phyloP scores from a whole-genome alignment of 2,797 vertebrate species.

The Chelonia mydas region DNA sequence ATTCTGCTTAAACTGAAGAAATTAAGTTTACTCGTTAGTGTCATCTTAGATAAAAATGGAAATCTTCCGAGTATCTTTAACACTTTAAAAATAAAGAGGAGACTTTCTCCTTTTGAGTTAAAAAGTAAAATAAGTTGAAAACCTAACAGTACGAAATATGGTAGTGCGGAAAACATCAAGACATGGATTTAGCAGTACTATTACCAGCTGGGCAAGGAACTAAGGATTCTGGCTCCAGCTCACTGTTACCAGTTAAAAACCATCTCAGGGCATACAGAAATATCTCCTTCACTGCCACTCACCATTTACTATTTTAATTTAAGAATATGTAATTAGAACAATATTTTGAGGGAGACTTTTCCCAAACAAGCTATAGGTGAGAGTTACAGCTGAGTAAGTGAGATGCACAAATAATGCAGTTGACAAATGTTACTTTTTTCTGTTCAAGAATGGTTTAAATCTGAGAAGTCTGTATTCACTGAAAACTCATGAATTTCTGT shows the following conservation, averaged over 20 bases:
- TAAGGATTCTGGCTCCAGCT: neutral
- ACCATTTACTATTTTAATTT: neutral
- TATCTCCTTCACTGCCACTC: neutral
- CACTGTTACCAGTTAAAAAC: neutral
- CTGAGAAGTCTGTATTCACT: neutral
- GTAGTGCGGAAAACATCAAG: neutral
- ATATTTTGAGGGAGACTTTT: neutral
- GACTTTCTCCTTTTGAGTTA: neutral
- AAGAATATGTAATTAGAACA: neutral
- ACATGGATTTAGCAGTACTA: slow-evolving; percentile 36
- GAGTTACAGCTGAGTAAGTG: neutral
- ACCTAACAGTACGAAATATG: neutral
- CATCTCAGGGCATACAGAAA: neutral
- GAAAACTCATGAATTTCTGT: neutral
- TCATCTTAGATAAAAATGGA: neutral
- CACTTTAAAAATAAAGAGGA: neutral
- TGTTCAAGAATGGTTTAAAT: neutral
- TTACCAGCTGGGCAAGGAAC: neutral
- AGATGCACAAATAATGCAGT: neutral
- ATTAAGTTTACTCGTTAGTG: neutral
- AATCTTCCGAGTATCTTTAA: neutral
- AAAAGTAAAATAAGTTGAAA: neutral
- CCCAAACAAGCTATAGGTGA: neutral
- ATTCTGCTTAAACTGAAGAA: neutral
- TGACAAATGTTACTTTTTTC: neutral